Base-by-base conservation (phyloP, 2,797 vertebrate species). In the Cuculus canorus region DNA sequence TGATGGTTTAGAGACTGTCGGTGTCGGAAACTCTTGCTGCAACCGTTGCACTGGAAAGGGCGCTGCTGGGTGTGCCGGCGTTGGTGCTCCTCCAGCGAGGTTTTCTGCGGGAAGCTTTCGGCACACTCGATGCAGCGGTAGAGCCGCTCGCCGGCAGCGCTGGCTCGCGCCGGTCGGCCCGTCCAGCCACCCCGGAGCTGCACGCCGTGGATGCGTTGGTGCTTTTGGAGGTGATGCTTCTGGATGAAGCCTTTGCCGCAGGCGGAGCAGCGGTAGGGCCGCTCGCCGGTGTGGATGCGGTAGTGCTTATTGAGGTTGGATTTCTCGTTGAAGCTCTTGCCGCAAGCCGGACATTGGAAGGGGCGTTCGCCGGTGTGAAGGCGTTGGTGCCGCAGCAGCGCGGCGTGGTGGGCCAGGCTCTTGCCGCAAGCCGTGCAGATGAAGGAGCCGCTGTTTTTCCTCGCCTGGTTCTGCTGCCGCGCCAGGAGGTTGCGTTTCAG, bases 231-330 rank as follows among this genome's bases (percentile, higher is more conserved):
- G 78, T 96, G 96, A 70, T 96, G 96, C 66, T 96, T 96, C 75
- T 92, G 94, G 47, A 93, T 96, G 69, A 97, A 97, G 83, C 95
- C 95, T 85, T 97, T 97, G 47, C 96, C 95, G 4, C 97, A 97
- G 69, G 96, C 91, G 0, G 94, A 12, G 48, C 97, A 97, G 88
- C 82, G 66, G 93, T 96, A 97, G 14, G 94, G 89, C 5, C 91
- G 87, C 90, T 97, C 95, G 0, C 94, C 95, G 0, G 95, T 94
- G 92, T 96, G 97, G 77, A 94, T 91, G 1, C 90, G 85, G 94
- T 95, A 96, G 95, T 96, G 97, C 41, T 95, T 96, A 18, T 96
- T 96, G 88, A 97, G 96, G 95, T 96, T 97, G 93, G 96, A 96
- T 30, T 96, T 95, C 71, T 92, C 93, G 5, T 93, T 96, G 93